phyloP scores from a whole-genome alignment of 2,113 vertebrate species.

The Odontophorus gujanensis region DNA sequence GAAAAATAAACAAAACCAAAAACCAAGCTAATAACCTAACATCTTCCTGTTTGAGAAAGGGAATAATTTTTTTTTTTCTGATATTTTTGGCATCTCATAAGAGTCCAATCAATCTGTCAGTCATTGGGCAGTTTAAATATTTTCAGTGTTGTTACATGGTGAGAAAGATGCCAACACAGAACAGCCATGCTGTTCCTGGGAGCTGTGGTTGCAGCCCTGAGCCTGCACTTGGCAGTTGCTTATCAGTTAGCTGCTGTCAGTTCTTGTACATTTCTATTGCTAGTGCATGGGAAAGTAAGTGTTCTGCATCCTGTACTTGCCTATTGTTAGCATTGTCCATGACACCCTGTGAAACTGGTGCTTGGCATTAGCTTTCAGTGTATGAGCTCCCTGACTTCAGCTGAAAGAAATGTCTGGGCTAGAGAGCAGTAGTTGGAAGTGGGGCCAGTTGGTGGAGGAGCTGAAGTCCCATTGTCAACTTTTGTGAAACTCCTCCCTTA shows the following conservation, averaged over 20 bases:
- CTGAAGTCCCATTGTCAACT: neutral
- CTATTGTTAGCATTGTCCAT: slow-evolving; percentile 16
- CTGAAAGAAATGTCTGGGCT: neutral
- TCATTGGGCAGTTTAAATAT: neutral
- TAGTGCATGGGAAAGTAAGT: slow-evolving; percentile 45
- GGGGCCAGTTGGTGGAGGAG: neutral
- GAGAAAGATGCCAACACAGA: neutral
- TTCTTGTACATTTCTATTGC: neutral
- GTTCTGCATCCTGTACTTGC: slow-evolving; percentile 31
- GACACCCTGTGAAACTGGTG: neutral
- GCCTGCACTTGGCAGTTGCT: neutral
- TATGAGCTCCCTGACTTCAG: neutral
- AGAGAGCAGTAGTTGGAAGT: neutral
- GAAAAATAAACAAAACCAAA: neutral
- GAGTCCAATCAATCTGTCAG: neutral
- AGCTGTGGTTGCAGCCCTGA: neutral
- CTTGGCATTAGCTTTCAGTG: neutral
- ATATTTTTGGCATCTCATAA: neutral
- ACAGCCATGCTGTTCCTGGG: rapidly evolving
- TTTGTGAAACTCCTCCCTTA: neutral
- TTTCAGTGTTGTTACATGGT: rapidly evolving
- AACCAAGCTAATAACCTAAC: too few relatives aligned
- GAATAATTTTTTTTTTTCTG: neutral
- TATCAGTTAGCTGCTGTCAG: slow-evolving; percentile 18
- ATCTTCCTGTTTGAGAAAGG: neutral